phyloP scores from a whole-genome alignment of 1,140 invertebrate genomes.

The Listronotus bonariensis region DNA sequence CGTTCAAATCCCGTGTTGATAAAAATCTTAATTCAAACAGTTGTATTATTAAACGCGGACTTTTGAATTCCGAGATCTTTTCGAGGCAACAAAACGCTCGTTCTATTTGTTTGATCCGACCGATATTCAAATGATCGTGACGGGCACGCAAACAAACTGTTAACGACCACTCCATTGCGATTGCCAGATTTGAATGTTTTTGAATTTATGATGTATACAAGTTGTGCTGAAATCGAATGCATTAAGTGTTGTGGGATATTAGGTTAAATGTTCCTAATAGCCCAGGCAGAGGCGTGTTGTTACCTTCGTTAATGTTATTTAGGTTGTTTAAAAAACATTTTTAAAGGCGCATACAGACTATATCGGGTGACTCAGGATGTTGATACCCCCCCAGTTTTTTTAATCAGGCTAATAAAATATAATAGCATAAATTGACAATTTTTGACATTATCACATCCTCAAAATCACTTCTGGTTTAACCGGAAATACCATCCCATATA shows the following conservation, averaged over 20 bases:
- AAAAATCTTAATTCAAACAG: conserved; percentile 39
- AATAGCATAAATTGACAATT: too few relatives aligned
- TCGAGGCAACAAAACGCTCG: conserved; percentile 41
- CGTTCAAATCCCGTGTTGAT: conserved; percentile 20
- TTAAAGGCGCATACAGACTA: too few relatives aligned
- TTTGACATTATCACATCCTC: too few relatives aligned
- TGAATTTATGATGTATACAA: conserved; percentile 2
- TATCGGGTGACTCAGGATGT: too few relatives aligned
- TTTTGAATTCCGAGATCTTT: conserved; percentile 38
- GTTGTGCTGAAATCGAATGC: background rate
- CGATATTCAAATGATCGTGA: conserved; percentile 45
- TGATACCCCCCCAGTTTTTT: too few relatives aligned
- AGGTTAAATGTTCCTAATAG: conserved; percentile 1
- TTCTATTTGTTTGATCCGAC: conserved; percentile 44
- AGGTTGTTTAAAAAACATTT: too few relatives aligned
- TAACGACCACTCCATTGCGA: conserved; percentile 27
- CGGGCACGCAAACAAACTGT: conserved; percentile 44
- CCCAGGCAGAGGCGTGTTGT: background rate
- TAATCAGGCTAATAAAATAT: too few relatives aligned
- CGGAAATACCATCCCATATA: too few relatives aligned
- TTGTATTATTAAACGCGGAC: conserved; percentile 36
- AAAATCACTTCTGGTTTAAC: too few relatives aligned
- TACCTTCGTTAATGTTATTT: too few relatives aligned
- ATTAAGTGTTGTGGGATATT: background rate
- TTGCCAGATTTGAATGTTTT: conserved; percentile 1